Conservation (phyloP, 1,140 invertebrate species). For the Ptiloglossa arizonensis region DNA sequence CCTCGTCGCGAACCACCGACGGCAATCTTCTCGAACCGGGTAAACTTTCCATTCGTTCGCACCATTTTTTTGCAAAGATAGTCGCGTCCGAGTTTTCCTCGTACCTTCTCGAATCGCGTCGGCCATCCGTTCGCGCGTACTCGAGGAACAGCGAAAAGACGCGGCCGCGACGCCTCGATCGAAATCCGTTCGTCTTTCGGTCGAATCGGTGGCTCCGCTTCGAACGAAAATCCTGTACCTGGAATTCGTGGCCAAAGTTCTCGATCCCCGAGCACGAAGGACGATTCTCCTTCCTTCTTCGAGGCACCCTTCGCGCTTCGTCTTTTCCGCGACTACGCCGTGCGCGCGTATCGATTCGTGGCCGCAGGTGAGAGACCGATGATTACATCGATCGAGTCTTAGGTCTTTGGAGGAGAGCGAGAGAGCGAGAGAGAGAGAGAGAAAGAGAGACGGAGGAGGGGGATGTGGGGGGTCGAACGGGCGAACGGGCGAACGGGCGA, state of each 20-base stretch:
- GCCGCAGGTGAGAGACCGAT: slow-evolving; percentile 77
- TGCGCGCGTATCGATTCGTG: slow-evolving; percentile 61
- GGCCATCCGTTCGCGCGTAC: no score
- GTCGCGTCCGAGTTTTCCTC: neutral
- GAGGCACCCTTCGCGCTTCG: slow-evolving; percentile 11
- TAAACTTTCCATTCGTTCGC: no score
- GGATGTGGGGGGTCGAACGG: no score
- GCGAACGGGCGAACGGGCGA: neutral
- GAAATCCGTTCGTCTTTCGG: neutral
- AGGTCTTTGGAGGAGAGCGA: slow-evolving; percentile 46
- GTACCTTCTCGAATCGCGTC: no score
- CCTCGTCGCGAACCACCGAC: no score
- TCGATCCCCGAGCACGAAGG: neutral
- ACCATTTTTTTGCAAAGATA: neutral
- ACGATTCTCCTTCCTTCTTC: neutral
- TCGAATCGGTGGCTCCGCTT: slow-evolving; percentile 5
- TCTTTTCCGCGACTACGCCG: slow-evolving; percentile 52
- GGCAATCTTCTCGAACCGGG: no score
- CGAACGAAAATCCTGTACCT: neutral
- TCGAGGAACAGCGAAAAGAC: no score
- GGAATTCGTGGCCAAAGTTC: neutral
- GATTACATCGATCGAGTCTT: slow-evolving; percentile 77
- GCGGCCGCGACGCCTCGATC: no score
- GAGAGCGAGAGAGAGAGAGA: slow-evolving; percentile 29
- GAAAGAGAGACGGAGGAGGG: slow-evolving; percentile 27